Conservation (phyloP, 2,113 vertebrate genomes). For the Paradisaea rubra region DNA sequence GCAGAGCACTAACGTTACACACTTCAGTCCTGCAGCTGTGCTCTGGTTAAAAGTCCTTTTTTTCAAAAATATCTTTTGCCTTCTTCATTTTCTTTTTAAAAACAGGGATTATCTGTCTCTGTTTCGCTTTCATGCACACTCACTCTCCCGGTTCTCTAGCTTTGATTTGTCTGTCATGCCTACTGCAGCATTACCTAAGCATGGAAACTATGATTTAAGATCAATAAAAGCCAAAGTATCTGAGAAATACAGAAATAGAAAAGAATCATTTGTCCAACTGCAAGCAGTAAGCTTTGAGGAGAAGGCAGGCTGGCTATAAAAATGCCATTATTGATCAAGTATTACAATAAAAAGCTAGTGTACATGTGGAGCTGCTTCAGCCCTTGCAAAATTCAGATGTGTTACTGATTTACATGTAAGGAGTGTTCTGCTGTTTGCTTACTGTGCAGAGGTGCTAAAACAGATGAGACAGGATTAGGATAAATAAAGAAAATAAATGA, state of each 20-base stretch:
- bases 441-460: neutral
- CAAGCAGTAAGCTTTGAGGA: neutral
- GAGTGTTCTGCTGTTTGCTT: neutral
- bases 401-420: neutral
- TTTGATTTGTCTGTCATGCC: conserved; percentile 40
- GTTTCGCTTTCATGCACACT: neutral
- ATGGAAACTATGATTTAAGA: conserved; percentile 48
- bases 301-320: neutral
- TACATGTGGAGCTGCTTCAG: neutral
- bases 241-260: conserved; percentile 4
- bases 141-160: neutral
- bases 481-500: neutral
- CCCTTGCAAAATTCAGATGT: neutral
- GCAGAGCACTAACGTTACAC: conserved; percentile 29
- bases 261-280: neutral
- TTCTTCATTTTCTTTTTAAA: conserved; percentile 23
- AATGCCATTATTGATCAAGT: neutral
- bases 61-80: conserved; percentile 15
- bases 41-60: conserved; percentile 16
- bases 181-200: conserved; percentile 30
- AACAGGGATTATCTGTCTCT: conserved; percentile 52
- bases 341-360: neutral
- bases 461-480: neutral
- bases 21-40: conserved; percentile 25
- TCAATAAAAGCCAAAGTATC: conserved; percentile 25